phyloP scores from a whole-genome alignment of 2,113 vertebrate genomes.

The Dasypus novemcinctus region DNA sequence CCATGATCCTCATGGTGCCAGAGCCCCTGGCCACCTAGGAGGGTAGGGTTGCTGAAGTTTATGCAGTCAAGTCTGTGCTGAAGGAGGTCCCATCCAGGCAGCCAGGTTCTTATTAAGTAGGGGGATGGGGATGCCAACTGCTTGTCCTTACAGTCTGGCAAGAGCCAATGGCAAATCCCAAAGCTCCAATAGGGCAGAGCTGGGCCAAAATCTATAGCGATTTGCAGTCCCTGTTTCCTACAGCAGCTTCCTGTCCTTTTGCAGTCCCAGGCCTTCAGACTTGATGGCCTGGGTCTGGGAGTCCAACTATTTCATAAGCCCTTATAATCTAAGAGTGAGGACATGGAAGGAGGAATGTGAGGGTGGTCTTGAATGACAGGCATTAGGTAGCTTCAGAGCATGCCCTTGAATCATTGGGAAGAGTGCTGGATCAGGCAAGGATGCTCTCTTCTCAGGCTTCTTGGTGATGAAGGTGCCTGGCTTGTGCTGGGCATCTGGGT shows the following conservation, averaged over 20 bases:
- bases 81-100: neutral
- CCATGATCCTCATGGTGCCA: neutral
- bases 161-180: neutral
- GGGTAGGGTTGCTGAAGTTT: neutral
- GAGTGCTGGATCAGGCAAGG: slow-evolving; percentile 88
- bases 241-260: neutral
- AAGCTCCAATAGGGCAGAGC: neutral
- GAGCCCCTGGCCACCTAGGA: neutral
- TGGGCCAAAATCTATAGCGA: neutral
- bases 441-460: slow-evolving; percentile 98
- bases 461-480: slow-evolving; percentile 99
- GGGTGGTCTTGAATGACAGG: neutral
- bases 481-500: slow-evolving; percentile 98
- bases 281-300: neutral
- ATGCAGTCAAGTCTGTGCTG: neutral
- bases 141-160: neutral
- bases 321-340: neutral
- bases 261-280: neutral
- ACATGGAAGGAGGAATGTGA: neutral
- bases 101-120: neutral
- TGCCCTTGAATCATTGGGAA: neutral
- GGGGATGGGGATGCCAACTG: neutral
- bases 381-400: neutral
- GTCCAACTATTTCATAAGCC: neutral
- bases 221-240: neutral